Base-by-base conservation (phyloP, 2,113 vertebrate genomes). In the Sphaerodactylus townsendi region DNA sequence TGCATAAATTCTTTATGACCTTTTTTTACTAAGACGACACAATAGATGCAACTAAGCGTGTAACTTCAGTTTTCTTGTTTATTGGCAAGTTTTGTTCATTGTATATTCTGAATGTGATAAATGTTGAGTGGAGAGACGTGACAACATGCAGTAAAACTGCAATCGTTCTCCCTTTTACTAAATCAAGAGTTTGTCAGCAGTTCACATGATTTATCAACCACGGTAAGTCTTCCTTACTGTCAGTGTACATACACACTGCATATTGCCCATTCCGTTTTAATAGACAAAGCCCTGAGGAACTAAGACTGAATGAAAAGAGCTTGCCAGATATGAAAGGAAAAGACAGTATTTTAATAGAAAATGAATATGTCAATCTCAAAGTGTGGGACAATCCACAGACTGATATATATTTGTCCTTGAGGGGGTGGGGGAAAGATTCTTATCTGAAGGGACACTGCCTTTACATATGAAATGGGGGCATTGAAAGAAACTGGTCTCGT, bases 21-120 rank as follows among this genome's bases (percentile, higher is more conserved):
- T 9, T 48, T 84, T n/a, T 46, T 10, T 46, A 8, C 79, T 33
- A 13, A 64, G 53, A 6, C 78, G 5, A n/a, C 33, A 71, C 33
- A 0, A 41, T 8, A 3, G 28, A 9, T 44, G 59, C 59, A 62
- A 62, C 28, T 62, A 35, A 1, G 30, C 9, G 11, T 37, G 7
- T 82, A 50, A 90, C 21, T 86, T 77, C 35, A 70, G 8, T 30
- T 59, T 79, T 86, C 64, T 83, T 81, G 80, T 89, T 79, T 81
- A 37, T 74, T 72, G 4, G 81, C 86, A 39, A 62, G 39, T 70
- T n/a, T 79, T 37, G n/a, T 80, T 81, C 77, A 80, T 75, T n/a
- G 53, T 13, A 23, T 68, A 11, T 19, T 74, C 3, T 19, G 62
- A 85, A 15, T 69, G 10, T 82, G 76, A 77, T 76, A 66, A 81